Base-by-base conservation (phyloP, 1,140 invertebrate genomes). In the Caenorhabditis latens region DNA sequence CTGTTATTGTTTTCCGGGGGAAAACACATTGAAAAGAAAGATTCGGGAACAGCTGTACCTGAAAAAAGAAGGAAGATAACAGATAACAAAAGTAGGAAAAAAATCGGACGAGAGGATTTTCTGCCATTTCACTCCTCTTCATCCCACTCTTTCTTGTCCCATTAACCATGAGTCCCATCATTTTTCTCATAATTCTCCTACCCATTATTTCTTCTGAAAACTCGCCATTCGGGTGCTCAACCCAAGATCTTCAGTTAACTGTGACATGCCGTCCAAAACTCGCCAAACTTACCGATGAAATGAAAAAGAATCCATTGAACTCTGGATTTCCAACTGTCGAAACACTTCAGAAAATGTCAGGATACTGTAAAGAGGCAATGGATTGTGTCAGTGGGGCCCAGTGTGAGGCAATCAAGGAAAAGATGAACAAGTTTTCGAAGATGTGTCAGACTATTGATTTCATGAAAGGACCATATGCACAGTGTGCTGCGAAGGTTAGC, bases 251-350 rank as follows among this genome's bases (percentile, higher is more conserved):
- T 32, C 71, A 79, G 24, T n/a, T 79, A 6, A 79, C 71, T 48
- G 21, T 24, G 0, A 79, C 71, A 79, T 79, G 71, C 21, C 71
- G 71, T 79, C 71, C 71, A 24, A 79, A 50, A 50, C 46, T 79
- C 46, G 24, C 46, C 3, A 50, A 79, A 79, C 46, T 79, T 14
- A 79, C 71, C 43, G 71, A 79, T 14, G 71, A 79, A 50, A 79
- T 79, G 71, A 79, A 50, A n/a, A 48, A 50, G 46, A 79, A 79
- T 50, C 71, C 71, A 16, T 32, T 79, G 71, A 79, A 79, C n/a
- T 48, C 71, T 48, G 71, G 71, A 53, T 79, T 79, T 14, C 71
- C 71, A 4, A 53, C 71, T n/a, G 71, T 79, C 19, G 71, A 79
- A 48, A 79, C 71, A 21, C n/a, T 79, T 1, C 43, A 79, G 13